Conservation (phyloP, 2,797 vertebrate species). For the Acanthornis magna region DNA sequence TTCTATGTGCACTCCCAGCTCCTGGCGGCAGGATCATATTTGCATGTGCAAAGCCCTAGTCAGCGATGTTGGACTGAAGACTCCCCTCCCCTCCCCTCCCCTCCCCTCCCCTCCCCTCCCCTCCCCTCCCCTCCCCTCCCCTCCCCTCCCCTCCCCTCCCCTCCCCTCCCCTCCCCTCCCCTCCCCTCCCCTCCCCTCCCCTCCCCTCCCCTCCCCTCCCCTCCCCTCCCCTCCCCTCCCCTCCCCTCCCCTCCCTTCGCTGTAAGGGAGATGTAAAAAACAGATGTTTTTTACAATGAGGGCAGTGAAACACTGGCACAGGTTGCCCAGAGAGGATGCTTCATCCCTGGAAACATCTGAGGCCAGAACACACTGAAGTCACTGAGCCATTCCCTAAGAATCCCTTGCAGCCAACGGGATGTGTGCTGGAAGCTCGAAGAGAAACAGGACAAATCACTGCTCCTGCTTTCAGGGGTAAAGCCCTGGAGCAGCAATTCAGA, state of each 20-base stretch:
- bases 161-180: neutral
- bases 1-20: accelerated
- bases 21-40: neutral
- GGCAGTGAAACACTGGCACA: neutral
- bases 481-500: neutral
- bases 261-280: neutral
- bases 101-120: too few relatives aligned
- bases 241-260: too few relatives aligned
- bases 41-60: neutral
- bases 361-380: neutral
- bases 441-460: neutral
- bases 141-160: too few relatives aligned
- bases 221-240: too few relatives aligned
- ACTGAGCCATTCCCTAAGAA: neutral
- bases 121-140: too few relatives aligned
- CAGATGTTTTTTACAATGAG: accelerated
- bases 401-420: neutral
- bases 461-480: neutral
- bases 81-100: neutral
- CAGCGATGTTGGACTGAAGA: neutral
- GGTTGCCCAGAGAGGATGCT: neutral
- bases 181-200: too few relatives aligned
- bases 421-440: neutral
- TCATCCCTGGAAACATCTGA: neutral
- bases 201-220: too few relatives aligned